Conservation (phyloP, 2,113 vertebrate species). For the Paramisgurnus dabryanus region DNA sequence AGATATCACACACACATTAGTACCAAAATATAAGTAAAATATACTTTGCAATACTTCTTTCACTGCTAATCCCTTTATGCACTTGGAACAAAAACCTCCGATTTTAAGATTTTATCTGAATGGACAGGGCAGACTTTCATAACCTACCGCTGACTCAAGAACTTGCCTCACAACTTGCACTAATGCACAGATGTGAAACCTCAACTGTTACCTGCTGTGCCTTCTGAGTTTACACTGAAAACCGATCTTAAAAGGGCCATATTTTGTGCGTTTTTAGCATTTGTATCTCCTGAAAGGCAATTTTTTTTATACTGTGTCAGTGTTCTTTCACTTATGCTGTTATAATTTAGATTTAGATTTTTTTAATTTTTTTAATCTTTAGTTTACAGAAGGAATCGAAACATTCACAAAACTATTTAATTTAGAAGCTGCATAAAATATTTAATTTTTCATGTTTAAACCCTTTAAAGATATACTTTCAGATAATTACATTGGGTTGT, state of each 20-base stretch:
- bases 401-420: no score
- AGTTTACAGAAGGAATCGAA: no score
- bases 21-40: no score
- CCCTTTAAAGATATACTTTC: no score
- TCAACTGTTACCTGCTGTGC: background rate
- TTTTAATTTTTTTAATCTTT: no score
- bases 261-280: background rate
- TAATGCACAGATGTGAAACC: background rate
- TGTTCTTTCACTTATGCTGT: no score
- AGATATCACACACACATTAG: no score
- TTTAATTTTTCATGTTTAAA: no score
- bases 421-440: no score
- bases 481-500: no score
- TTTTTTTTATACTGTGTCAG: background rate
- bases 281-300: background rate
- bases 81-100: background rate
- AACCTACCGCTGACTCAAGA: conserved; percentile 19
- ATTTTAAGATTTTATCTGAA: conserved; percentile 2
- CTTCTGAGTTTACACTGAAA: background rate
- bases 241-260: background rate
- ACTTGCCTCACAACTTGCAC: conserved; percentile 13
- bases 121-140: conserved; percentile 23
- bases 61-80: conserved; percentile 1
- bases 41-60: background rate
- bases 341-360: no score